Percentiles rank a stretch among this genome's conserved stretches.
Conservation (phyloP, 2,888 invertebrate species). For the Drosophila limbata region DNA sequence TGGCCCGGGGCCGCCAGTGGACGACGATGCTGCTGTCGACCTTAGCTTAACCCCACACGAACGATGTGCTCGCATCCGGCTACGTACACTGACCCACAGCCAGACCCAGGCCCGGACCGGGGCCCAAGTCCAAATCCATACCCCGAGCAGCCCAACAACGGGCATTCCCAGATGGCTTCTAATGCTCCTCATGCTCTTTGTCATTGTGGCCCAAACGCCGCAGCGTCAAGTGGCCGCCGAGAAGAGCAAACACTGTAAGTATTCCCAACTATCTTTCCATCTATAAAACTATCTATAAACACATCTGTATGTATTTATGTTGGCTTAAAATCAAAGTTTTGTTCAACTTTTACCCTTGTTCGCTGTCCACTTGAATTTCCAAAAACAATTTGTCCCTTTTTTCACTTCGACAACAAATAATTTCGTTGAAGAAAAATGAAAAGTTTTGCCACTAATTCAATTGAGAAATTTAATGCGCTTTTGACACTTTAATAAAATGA, state of each 20-base stretch:
- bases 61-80: constrained; percentile 39
- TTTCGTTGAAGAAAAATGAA: constrained; percentile 35
- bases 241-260: constrained; percentile 85
- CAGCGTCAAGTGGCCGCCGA: constrained; percentile 83
- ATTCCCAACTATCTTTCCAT: constrained; percentile 36
- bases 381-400: constrained; percentile 52
- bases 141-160: constrained; percentile 16
- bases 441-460: constrained; percentile 32
- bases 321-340: constrained; percentile 47
- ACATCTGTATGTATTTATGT: constrained; percentile 17
- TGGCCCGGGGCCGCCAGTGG: constrained; percentile 83
- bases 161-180: constrained; percentile 83
- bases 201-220: constrained; percentile 78
- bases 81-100: constrained; percentile 21
- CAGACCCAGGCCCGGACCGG: not conserved
- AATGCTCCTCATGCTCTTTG: constrained; percentile 82
- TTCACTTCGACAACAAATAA: constrained; percentile 28
- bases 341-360: constrained; percentile 55
- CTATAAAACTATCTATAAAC: constrained; percentile 8
- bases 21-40: constrained; percentile 35
- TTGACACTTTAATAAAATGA: constrained; percentile 45
- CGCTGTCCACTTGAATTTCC: constrained; percentile 41
- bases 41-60: constrained; percentile 38
- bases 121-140: not conserved
- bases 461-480: constrained; percentile 22